These are phyloP conservation scores for Mohoua ochrocephala DNA, from an alignment of 2,113 vertebrate species.

Conservation along the genomic window DNA sequence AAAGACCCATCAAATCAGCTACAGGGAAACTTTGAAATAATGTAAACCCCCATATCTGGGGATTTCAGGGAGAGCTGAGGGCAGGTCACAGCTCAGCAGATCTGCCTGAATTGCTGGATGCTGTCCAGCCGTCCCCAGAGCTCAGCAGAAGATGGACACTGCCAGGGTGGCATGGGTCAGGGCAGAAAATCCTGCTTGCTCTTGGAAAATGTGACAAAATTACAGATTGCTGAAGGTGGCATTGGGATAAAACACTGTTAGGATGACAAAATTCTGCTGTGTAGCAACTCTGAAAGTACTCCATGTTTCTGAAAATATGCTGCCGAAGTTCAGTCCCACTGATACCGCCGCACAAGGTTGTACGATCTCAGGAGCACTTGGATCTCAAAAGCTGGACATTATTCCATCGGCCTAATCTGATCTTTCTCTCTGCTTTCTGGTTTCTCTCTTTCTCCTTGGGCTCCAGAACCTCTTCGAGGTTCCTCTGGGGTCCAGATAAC, in stretches of 20 bases:
- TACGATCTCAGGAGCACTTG: background rate
- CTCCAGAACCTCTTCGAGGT: background rate
- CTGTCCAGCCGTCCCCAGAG: background rate
- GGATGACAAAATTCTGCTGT: background rate
- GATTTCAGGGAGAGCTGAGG: background rate
- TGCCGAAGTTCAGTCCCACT: background rate
- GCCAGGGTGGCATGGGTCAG: background rate
- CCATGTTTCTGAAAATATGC: background rate
- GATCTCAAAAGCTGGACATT: background rate
- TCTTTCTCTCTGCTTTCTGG: background rate
- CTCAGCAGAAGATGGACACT: background rate
- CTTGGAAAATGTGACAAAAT: conserved; percentile 7
- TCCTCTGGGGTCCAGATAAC: background rate
- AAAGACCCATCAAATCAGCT: background rate
- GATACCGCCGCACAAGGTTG: background rate
- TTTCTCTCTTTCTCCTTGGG: background rate
- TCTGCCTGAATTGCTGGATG: background rate
- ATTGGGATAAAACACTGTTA: background rate
- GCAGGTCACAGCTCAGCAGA: background rate
- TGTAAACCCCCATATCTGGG: background rate
- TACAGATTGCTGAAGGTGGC: background rate
- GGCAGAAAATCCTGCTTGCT: background rate
- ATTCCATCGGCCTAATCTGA: background rate
- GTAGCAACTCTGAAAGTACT: background rate
- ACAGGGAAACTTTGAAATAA: background rate